Evolutionary conservation across 2,113 vertebrate genomes (phyloP).

Genomic region (Triplophysa tibetana): DNA sequence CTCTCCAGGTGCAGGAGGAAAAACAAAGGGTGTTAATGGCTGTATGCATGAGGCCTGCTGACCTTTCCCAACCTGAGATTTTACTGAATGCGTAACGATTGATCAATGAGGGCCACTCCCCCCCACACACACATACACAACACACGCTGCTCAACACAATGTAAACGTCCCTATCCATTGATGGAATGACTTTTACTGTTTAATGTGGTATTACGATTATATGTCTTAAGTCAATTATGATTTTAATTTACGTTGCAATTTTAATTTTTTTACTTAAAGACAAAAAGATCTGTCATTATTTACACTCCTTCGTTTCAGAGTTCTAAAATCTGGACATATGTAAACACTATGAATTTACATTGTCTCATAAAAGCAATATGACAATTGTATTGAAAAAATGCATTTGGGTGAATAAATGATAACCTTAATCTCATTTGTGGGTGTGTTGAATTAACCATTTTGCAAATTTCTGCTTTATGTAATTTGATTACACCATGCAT

Average conservation of each 20-base stretch:
- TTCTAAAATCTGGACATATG: no score
- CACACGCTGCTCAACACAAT: conserved; percentile 1
- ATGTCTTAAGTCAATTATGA: background rate
- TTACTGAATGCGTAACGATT: conserved; percentile 86
- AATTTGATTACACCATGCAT: no score
- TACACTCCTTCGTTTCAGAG: no score
- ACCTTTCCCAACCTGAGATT: conserved; percentile 90
- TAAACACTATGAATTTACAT: no score
- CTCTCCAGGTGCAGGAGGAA: conserved; percentile 79
- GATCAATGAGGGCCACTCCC: conserved; percentile 80
- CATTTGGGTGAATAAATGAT: conserved; percentile 19
- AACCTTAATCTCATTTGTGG: conserved; percentile 33
- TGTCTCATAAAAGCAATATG: no score
- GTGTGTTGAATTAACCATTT: no score
- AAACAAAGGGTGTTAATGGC: conserved; percentile 98
- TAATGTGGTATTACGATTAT: background rate
- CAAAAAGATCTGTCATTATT: no score
- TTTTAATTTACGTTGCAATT: background rate
- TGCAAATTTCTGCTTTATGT: no score
- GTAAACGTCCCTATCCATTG: conserved; percentile 6
- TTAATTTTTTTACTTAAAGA: background rate
- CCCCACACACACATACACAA: conserved; percentile 20
- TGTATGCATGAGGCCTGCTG: conserved; percentile 90
- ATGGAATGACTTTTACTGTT: background rate
- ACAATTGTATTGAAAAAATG: no score